Base-by-base conservation (phyloP, 2,888 invertebrate genomes). In the Parnassius glacialis region DNA sequence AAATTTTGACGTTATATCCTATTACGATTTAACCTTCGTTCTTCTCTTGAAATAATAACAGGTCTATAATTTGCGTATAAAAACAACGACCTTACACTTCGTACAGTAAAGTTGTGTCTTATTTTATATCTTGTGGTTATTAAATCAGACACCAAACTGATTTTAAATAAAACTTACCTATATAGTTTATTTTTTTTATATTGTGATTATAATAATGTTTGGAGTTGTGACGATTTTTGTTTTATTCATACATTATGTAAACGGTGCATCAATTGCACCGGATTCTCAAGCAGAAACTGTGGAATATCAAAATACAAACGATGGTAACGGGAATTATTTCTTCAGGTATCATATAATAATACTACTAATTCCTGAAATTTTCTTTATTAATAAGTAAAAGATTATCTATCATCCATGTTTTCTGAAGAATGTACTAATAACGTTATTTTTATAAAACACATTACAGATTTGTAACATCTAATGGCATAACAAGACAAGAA, bases 401-500 rank as follows among this genome's bases (percentile, higher is more conserved):
- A 20, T n/a, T n/a, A n/a, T n/a, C 2, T 20, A 20, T 20, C 20
- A 20, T 2, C 2, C 20, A 2, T 20, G 1, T 2, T 20, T 20
- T 20, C 20, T 20, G 20, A 20, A 20, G 20, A 20, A 2, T 20
- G 20, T 20, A 20, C 2, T 2, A 2, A 20, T 2, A 20, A 20
- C 20, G 1, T 20, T 2, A 20, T 20, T 20, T 20, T 20, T 20
- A 2, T 20, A 20, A 20, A 20, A 10, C 43, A 10, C 3, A 9
- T 52, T 58, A 9, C 52, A 52, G 54, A 54, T 62, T 62, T 54
- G 44, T 50, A 92, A 89, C 93, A 10, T 92, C 92, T 72, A 92
- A 93, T 68, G 92, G 92, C 55, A 90, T 88, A 55, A 79, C 81
- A n/a, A 85, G 89, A 62, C 79, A 85, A 65, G 93, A 93, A 78